Evolutionary conservation across 2,113 vertebrate genomes (phyloP).

Genomic region (Calidris pugnax): DNA sequence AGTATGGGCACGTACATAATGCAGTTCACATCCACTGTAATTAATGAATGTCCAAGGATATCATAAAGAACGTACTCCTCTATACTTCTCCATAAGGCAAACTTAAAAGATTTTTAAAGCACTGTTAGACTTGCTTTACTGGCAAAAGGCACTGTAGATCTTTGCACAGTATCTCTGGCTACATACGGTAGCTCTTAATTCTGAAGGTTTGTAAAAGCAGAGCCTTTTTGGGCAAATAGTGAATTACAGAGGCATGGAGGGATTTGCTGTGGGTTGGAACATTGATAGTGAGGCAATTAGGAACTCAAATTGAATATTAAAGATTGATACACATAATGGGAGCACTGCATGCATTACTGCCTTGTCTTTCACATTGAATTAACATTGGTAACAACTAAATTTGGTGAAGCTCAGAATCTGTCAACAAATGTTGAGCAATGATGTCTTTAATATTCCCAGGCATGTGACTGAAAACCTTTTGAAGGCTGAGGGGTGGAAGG

Average conservation of each 20-base stretch:
- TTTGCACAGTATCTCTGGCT: neutral
- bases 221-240: neutral
- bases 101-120: neutral
- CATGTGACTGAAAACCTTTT: conserved; percentile 80
- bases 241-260: conserved; percentile 54
- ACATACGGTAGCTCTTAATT: neutral
- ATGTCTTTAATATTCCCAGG: conserved; percentile 82
- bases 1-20: neutral
- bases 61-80: neutral
- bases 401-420: conserved; percentile 72
- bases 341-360: conserved; percentile 68
- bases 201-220: conserved; percentile 17
- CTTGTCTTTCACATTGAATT: conserved; percentile 66
- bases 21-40: neutral
- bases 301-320: conserved; percentile 70
- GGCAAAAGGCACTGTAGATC: neutral
- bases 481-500: conserved; percentile 81
- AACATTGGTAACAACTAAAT: conserved; percentile 67
- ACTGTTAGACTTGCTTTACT: neutral
- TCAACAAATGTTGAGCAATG: conserved; percentile 78
- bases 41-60: neutral
- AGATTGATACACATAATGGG: conserved; percentile 57
- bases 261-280: conserved; percentile 61
- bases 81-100: neutral
- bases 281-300: conserved; percentile 61